Conservation (phyloP, 2,888 invertebrate genomes). For the Diachrysia chrysitis region DNA sequence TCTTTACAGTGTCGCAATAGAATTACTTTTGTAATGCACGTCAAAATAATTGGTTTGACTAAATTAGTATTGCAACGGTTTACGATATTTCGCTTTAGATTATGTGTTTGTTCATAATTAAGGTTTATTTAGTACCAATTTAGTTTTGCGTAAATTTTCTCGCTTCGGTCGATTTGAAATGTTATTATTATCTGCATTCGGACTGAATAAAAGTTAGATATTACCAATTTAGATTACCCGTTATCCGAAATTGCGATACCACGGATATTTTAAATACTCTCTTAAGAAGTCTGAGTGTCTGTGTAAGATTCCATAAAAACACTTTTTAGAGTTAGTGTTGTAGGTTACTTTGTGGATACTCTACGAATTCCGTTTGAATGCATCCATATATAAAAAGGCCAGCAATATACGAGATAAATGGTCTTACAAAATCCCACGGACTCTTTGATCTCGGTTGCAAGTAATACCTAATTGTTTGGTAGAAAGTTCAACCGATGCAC, state of each 20-base stretch:
- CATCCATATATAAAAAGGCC: too few relatives aligned
- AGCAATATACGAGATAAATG: not conserved
- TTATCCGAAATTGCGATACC: not conserved
- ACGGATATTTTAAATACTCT: not conserved
- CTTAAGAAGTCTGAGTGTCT: too few relatives aligned
- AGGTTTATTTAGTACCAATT: constrained; percentile 35
- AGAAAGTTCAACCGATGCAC: constrained; percentile 53
- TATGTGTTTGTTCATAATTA: constrained; percentile 43
- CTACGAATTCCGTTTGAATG: too few relatives aligned
- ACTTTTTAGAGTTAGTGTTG: not conserved
- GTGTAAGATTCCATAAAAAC: too few relatives aligned
- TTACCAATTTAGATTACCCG: not conserved
- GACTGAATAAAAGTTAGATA: not conserved
- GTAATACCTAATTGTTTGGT: constrained; percentile 52
- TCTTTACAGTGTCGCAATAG: constrained; percentile 45
- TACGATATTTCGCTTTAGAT: constrained; percentile 42
- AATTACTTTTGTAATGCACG: constrained; percentile 49
- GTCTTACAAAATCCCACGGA: constrained; percentile 44
- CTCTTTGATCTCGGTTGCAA: constrained; percentile 27
- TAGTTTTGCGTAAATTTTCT: constrained; percentile 40
- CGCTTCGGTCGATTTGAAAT: constrained; percentile 22
- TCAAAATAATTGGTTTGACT: constrained; percentile 54
- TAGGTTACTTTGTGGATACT: too few relatives aligned
- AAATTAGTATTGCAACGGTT: constrained; percentile 44
- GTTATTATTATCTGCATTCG: constrained; percentile 23